A percentile compares a stretch with the other conserved stretches of the same genome.
phyloP scores from a whole-genome alignment of 1,140 invertebrate genomes.

The Dysdera silvatica region DNA sequence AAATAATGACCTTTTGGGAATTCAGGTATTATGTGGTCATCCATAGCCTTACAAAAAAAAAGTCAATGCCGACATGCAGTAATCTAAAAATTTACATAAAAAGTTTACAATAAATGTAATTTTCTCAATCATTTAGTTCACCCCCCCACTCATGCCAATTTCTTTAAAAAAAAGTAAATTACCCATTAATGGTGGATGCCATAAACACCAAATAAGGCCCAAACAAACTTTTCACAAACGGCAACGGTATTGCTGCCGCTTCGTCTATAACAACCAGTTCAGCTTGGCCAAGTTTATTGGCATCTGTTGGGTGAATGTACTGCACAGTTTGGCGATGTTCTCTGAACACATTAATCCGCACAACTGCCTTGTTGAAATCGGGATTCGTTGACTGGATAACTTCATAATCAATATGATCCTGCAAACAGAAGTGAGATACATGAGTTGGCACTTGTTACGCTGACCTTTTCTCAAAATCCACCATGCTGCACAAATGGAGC shows the following conservation, averaged over 20 bases:
- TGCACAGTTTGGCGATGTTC: constrained; percentile 96
- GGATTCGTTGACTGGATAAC: constrained; percentile 92
- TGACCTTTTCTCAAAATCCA: no score
- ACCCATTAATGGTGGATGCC: constrained; percentile 93
- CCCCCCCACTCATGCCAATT: background rate
- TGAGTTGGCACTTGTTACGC: no score
- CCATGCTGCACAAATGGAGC: no score
- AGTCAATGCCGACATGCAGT: no score
- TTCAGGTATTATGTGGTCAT: no score
- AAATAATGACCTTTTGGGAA: no score
- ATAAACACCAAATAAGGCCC: constrained; percentile 92
- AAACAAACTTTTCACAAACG: constrained; percentile 80
- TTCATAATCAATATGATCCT: constrained; percentile 94
- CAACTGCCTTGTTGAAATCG: constrained; percentile 93
- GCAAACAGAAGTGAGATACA: constrained; percentile 29
- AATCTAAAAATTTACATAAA: no score
- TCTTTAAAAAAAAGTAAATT: constrained; percentile 12
- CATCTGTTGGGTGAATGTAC: constrained; percentile 91
- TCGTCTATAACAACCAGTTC: constrained; percentile 96
- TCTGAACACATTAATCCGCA: constrained; percentile 79
- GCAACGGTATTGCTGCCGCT: constrained; percentile 95
- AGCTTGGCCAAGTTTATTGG: constrained; percentile 78
- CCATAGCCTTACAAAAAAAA: no score
- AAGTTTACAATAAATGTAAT: no score
- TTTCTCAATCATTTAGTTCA: no score